phyloP scores from a whole-genome alignment of 1,140 invertebrate species.

The Phthorimaea operculella region DNA sequence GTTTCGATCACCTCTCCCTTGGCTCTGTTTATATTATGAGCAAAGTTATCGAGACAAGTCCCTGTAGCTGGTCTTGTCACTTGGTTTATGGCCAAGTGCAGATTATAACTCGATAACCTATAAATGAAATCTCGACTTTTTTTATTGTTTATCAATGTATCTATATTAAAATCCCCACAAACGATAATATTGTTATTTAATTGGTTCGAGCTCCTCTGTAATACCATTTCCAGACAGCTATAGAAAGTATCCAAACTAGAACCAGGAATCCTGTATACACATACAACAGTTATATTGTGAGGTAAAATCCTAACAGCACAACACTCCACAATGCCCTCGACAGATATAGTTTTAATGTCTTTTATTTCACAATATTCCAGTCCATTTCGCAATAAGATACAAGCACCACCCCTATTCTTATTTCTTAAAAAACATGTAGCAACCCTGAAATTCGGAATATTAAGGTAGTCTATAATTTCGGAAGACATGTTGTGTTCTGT shows the following conservation, averaged over 20 bases:
- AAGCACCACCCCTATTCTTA: constrained; percentile 14
- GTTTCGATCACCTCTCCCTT: not conserved
- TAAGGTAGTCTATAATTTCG: too few species aligned
- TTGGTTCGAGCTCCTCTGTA: constrained; percentile 14
- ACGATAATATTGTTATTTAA: too few species aligned
- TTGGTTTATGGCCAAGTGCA: constrained; percentile 13
- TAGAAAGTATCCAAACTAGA: not conserved
- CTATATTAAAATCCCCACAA: too few species aligned
- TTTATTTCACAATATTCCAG: constrained; percentile 10
- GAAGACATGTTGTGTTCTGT: too few species aligned
- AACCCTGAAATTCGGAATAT: too few species aligned
- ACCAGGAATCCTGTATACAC: constrained; percentile 20
- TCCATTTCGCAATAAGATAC: constrained; percentile 13
- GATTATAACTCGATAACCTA: constrained; percentile 13
- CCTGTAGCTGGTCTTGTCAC: constrained; percentile 13
- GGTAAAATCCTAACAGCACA: constrained; percentile 16
- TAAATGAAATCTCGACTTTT: constrained; percentile 9
- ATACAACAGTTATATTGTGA: constrained; percentile 14
- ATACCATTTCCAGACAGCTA: constrained; percentile 11
- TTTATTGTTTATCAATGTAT: constrained; percentile 14
- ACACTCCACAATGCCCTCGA: constrained; percentile 11
- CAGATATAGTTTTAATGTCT: constrained; percentile 3
- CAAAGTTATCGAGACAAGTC: constrained; percentile 21
- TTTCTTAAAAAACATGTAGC: constrained; percentile 11
- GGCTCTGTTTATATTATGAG: constrained; percentile 4